Evolutionary conservation across 1,140 invertebrate genomes (phyloP).

Genomic region (Odontomachus brunneus): DNA sequence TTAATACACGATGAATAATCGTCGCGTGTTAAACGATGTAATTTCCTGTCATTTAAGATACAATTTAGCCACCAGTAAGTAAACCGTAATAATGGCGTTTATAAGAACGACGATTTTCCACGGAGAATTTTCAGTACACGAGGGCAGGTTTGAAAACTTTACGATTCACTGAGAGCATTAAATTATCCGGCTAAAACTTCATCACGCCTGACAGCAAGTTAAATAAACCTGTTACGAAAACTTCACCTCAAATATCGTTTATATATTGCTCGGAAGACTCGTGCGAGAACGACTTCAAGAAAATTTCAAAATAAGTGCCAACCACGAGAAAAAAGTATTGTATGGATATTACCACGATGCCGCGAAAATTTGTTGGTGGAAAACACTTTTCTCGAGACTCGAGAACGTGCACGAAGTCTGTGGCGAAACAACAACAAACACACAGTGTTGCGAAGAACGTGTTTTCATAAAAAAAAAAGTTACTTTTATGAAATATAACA

Average conservation of each 20-base stretch:
- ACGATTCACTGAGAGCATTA: neutral
- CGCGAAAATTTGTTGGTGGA: neutral
- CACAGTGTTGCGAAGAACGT: too few relatives aligned
- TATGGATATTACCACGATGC: neutral
- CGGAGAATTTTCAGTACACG: neutral
- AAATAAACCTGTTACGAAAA: neutral
- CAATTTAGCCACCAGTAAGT: neutral
- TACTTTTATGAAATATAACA: too few relatives aligned
- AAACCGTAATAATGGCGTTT: neutral
- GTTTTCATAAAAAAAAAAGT: too few relatives aligned
- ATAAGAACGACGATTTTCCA: neutral
- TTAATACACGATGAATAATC: neutral
- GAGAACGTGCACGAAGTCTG: too few relatives aligned
- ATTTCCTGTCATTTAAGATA: neutral
- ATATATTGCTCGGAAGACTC: neutral
- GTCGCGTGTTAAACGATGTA: neutral
- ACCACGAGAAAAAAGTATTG: neutral
- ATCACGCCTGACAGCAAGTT: neutral
- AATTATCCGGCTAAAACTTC: slow-evolving; percentile 9
- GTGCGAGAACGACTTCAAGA: neutral
- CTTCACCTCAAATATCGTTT: neutral
- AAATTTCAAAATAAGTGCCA: neutral
- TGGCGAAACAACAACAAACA: too few relatives aligned
- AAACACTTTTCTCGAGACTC: neutral
- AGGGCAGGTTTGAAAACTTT: slow-evolving; percentile 6